A percentile compares a stretch with the other conserved stretches of the same genome.
phyloP scores from a whole-genome alignment of 1,140 invertebrate genomes.

The Scaptomyza pallida region DNA sequence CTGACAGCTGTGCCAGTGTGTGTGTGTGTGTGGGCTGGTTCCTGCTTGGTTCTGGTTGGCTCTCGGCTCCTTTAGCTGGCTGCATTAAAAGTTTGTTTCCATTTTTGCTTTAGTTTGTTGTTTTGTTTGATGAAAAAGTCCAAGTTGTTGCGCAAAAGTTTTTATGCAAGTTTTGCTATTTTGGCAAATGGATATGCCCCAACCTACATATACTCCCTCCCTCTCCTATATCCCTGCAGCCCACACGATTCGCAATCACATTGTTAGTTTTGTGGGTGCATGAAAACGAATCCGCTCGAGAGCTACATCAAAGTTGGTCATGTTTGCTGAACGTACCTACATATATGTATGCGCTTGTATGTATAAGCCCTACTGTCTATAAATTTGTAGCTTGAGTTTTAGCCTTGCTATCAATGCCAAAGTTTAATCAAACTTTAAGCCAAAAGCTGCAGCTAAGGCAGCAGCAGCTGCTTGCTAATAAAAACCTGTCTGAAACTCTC shows the following conservation, averaged over 20 bases:
- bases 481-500: constrained; percentile 33
- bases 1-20: constrained; percentile 73
- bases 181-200: constrained; percentile 76
- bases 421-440: constrained; percentile 75
- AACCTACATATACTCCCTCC: constrained; percentile 5
- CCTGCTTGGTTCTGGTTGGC: constrained; percentile 43
- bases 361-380: constrained; percentile 23
- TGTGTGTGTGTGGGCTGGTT: constrained; percentile 40
- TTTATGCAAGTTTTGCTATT: constrained; percentile 82
- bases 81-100: constrained; percentile 82
- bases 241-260: not conserved
- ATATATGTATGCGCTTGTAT: constrained; percentile 19
- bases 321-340: constrained; percentile 17
- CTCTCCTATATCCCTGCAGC: not conserved
- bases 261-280: constrained; percentile 35
- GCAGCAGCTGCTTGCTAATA: constrained; percentile 38
- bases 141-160: constrained; percentile 81
- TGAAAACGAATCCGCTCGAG: constrained; percentile 5
- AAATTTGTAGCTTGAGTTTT: constrained; percentile 27
- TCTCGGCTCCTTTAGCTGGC: constrained; percentile 16
- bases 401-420: constrained; percentile 57
- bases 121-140: constrained; percentile 81
- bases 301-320: constrained; percentile 63
- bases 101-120: constrained; percentile 59
- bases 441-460: not conserved